Evolutionary conservation across 2,113 vertebrate species (phyloP), one percentile per base, ranked within the genome.

Genomic region (Heterocephalus glaber): DNA sequence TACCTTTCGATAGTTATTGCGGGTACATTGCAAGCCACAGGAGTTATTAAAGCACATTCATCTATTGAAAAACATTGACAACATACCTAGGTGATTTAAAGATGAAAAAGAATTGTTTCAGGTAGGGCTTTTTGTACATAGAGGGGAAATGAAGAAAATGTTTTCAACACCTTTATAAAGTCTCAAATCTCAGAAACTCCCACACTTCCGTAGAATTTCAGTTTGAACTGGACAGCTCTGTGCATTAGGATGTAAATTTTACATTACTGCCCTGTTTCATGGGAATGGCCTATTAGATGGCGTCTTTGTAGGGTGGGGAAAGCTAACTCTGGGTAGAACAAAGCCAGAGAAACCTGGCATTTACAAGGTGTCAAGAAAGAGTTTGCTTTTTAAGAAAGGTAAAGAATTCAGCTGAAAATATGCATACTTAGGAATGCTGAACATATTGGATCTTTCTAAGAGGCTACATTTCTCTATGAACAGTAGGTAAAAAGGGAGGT

Each of bases 361-460:
- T 86, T 89, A 5, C 9, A 52, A 20, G 56, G 41, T 54, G 44
- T 63, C 52, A 60, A n/a, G 61, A 58, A 83, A 79, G 56, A 30
- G 1, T 26, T 89, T 72, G 22, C 35, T 63, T 94, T 80, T 90
- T 84, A 84, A 84, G 86, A 85, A 90, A 88, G 58, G 24, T 24
- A 19, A 54, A 19, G 41, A 54, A 86, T 60, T 63, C 10, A 56
- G 16, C 22, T 56, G 66, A 63, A 44, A 58, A 47, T 86, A 44
- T 54, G 49, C 30, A 13, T 49, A 8, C 35, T 79, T n/a, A 3
- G 60, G 52, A 20, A 35, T 68, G n/a, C 4, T 70, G 65, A 26
- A 17, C 41, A 4, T 54, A 28, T 35, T 68, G 16, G n/a, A 9
- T 13, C 38, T 92, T 92, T 83, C 79, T 38, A 52, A 94, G 41